These are phyloP conservation scores for Argyresthia albistria DNA, from an alignment of 2,888 invertebrate species.

Conservation along the genomic window DNA sequence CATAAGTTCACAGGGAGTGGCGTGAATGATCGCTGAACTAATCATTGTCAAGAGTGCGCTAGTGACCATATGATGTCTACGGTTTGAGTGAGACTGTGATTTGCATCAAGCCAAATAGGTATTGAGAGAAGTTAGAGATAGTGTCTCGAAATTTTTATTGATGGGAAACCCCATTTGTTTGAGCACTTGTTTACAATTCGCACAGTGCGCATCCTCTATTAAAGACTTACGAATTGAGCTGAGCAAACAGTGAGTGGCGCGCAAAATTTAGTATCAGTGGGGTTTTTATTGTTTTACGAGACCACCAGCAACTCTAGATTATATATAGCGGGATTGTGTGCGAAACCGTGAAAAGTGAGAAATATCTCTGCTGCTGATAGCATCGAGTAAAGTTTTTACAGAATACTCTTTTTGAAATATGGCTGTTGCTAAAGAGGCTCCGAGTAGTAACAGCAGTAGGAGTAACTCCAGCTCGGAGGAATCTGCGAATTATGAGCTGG, in stretches of 20 bases:
- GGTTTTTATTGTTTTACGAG: constrained; percentile 30
- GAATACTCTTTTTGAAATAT: background rate
- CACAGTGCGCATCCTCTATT: constrained; percentile 34
- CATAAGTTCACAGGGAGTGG: no score
- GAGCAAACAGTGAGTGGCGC: constrained; percentile 30
- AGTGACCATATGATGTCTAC: no score
- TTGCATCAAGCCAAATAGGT: no score
- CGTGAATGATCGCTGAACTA: no score
- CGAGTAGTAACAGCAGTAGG: constrained; percentile 14
- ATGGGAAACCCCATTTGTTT: constrained; percentile 52
- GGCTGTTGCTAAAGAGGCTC: background rate
- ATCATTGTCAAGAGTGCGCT: no score
- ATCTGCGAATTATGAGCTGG: constrained; percentile 43
- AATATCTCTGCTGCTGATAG: background rate
- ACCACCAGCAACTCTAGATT: constrained; percentile 25
- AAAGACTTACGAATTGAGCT: constrained; percentile 41
- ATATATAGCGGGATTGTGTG: background rate
- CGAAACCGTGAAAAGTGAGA: background rate
- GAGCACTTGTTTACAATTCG: constrained; percentile 38
- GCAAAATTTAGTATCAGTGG: constrained; percentile 16
- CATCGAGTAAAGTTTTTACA: background rate
- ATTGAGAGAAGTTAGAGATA: constrained; percentile 11
- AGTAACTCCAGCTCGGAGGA: constrained; percentile 22
- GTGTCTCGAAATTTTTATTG: constrained; percentile 41
- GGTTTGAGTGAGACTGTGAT: no score